Evolutionary conservation across 2,113 vertebrate species (phyloP), one percentile per base, ranked within the genome.

Genomic region (Hippocampus guttulatus): DNA sequence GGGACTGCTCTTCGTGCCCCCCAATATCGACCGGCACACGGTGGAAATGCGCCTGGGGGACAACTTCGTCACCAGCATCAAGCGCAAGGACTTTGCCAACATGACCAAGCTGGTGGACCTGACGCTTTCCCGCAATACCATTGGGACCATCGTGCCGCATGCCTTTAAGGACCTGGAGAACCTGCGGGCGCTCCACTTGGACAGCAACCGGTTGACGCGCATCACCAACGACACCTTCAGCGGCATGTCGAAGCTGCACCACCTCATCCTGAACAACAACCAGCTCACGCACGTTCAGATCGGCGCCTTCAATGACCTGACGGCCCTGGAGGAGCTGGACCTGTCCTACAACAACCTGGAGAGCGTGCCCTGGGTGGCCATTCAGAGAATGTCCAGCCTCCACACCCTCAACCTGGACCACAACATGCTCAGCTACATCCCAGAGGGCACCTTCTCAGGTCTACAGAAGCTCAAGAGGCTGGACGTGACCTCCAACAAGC

Each of bases 81-180:
- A 98, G 75, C 93, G 95, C 73, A 98, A 94, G 85, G 97, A 99
- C 89, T 99, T 99, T 76, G 96, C 95, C 72, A 99, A 99, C 73
- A 99, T 99, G 97, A 99, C 96, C 83, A 96, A 93, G 85, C 93
- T 99, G 87, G 95, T 98, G 82, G 97, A 99, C 89, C 92, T 99
- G 87, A 99, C 97, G 0, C 91, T 99, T 21, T 99, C 97, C 64
- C 91, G 96, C 84, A 99, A 99, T 91, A 99, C 96, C 80, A 98
- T 99, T 63, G 96, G 96, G 85, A 93, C 94, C 73, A 93, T 99
- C 45, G 93, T 92, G 15, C 96, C 97, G 33, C 94, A 98, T 0
- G 95, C 97, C 0, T 99, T 99, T 84, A 95, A 94, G 0, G 97
- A 99, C 83, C 88, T 98, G 74, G 94, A 97, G 82, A 99, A 99